A percentile compares a stretch with the other conserved stretches of the same genome.
These are phyloP conservation scores for Pluvialis apricaria DNA, from an alignment of 2,113 vertebrate species.

Conservation along the genomic window DNA sequence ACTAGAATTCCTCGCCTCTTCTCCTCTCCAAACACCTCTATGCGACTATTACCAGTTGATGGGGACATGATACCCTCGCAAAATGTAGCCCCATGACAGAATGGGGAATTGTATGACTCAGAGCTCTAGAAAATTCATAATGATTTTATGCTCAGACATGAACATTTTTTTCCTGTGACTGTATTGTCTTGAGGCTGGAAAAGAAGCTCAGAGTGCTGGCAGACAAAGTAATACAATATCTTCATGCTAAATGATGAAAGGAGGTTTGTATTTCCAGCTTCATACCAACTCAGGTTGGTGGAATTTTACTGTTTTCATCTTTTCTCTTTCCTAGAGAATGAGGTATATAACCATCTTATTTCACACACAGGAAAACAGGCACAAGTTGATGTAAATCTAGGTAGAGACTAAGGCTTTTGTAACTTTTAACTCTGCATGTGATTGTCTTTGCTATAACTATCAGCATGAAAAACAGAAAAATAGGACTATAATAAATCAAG, in stretches of 20 bases:
- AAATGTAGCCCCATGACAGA: background rate
- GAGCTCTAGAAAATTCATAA: background rate
- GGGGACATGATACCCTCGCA: background rate
- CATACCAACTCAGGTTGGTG: background rate
- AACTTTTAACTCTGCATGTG: background rate
- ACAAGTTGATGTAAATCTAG: background rate
- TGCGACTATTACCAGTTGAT: rapidly evolving
- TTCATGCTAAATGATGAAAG: background rate
- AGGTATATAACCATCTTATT: background rate
- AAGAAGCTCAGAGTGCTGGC: background rate
- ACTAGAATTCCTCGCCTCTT: background rate
- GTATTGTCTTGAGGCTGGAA: background rate
- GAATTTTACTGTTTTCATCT: background rate
- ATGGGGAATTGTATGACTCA: background rate
- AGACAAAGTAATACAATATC: background rate
- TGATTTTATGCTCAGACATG: background rate
- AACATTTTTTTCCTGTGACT: background rate
- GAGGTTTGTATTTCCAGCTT: background rate
- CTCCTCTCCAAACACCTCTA: background rate
- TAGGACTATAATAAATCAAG: background rate
- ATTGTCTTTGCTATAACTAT: background rate
- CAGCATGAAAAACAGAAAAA: background rate
- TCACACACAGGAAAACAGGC: background rate
- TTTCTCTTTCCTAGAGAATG: background rate
- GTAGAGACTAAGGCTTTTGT: background rate